phyloP scores from a whole-genome alignment of 37 sponge, comb jelly and placozoan genomes.

The Spongilla lacustris region DNA sequence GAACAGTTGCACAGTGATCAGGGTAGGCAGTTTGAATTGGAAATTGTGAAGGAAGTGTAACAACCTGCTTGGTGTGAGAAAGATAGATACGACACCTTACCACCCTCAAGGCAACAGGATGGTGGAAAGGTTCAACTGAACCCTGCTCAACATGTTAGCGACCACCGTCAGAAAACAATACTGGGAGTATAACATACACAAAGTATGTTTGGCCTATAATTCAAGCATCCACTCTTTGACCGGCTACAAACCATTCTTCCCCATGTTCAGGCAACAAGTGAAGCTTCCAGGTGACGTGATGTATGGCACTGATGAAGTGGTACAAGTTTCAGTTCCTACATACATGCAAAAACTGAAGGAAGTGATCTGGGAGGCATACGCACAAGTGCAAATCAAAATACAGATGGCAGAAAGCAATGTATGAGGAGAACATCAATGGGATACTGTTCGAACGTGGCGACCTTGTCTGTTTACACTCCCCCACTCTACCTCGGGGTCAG shows the following conservation, averaged over 20 bases:
- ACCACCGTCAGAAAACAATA: not conserved
- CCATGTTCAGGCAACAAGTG: slow-evolving; percentile 35
- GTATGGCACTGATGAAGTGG: slow-evolving; percentile 10
- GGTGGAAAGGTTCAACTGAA: slow-evolving; percentile 34
- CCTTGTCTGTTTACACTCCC: slow-evolving; percentile 19
- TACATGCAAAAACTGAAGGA: slow-evolving; percentile 6
- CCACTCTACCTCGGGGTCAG: not conserved
- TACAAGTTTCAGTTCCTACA: not conserved
- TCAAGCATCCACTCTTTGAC: slow-evolving; percentile 10
- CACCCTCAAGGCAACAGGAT: slow-evolving; percentile 30
- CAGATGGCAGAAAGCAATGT: slow-evolving; percentile 6
- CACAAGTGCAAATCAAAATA: not conserved
- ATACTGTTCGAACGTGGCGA: not conserved
- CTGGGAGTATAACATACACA: slow-evolving; percentile 14
- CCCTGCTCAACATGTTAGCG: slow-evolving; percentile 16
- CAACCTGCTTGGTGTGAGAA: slow-evolving; percentile 10
- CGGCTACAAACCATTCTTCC: slow-evolving; percentile 22
- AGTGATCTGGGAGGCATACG: not conserved
- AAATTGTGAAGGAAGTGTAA: slow-evolving; percentile 3
- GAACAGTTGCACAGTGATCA: slow-evolving; percentile 26
- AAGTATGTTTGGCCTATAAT: slow-evolving; percentile 40
- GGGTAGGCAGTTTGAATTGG: slow-evolving; percentile 9
- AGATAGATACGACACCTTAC: slow-evolving; percentile 31
- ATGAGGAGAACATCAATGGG: slow-evolving; percentile 14
- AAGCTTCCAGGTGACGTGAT: slow-evolving; percentile 36